These are phyloP conservation scores for crab-eating macaque (Macaca fascicularis) DNA, from an alignment of 2,113 vertebrate genomes.

Conservation along the genomic window DNA sequence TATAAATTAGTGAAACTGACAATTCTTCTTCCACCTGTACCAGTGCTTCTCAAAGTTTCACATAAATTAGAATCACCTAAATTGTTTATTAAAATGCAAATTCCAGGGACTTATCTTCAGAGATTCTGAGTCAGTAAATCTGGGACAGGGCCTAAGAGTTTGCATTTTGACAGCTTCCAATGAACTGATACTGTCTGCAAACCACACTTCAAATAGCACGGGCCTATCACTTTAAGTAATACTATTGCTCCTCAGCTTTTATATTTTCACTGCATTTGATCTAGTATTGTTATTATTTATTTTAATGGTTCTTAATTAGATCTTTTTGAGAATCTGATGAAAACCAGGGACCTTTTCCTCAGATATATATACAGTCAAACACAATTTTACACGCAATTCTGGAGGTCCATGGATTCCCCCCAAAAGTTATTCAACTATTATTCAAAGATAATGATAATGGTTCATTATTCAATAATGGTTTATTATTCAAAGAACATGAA, in stretches of 20 bases:
- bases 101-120: background rate
- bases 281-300: background rate
- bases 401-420: background rate
- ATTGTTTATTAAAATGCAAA: slow-evolving; percentile 32
- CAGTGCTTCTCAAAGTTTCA: slow-evolving; percentile 42
- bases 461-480: too few species aligned
- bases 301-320: slow-evolving; percentile 7
- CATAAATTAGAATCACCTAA: background rate
- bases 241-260: background rate
- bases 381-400: background rate
- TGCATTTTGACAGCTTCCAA: background rate
- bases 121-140: background rate
- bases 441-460: too few species aligned
- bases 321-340: slow-evolving; percentile 15
- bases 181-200: background rate
- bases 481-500: background rate
- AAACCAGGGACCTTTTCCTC: background rate
- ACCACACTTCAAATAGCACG: background rate
- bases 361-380: background rate
- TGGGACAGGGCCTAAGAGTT: background rate
- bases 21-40: background rate
- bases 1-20: background rate
- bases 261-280: slow-evolving; percentile 5
- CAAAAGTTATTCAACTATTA: background rate
- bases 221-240: background rate